Percentiles rank a stretch among this genome's conserved stretches.
Evolutionary conservation across 2,888 invertebrate genomes (phyloP).

Genomic region (Scaptomyza polygonia): DNA sequence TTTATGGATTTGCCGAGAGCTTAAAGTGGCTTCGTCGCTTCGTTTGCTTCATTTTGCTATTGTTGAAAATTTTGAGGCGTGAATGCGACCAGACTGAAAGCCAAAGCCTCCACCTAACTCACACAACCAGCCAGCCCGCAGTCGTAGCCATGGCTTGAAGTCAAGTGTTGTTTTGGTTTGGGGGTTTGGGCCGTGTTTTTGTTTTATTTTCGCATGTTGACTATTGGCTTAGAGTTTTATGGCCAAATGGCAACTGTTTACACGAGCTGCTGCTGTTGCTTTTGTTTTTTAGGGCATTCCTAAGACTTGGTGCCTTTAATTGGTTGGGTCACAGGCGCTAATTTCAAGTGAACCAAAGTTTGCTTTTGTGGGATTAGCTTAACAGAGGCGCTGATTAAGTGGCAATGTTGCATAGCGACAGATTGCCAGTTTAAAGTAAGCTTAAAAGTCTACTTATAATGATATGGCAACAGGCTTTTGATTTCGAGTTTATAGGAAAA

Average conservation of each 20-base stretch:
- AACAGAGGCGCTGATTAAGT: conserved; percentile 33
- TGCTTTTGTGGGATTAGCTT: conserved; percentile 47
- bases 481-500: no score
- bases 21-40: conserved; percentile 83
- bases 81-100: conserved; percentile 32
- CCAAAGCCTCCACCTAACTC: conserved; percentile 3
- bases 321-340: conserved; percentile 63
- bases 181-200: conserved; percentile 56
- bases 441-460: background rate
- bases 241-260: conserved; percentile 71
- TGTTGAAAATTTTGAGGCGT: conserved; percentile 79
- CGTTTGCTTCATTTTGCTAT: conserved; percentile 78
- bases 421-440: background rate
- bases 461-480: conserved; percentile 16
- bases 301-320: conserved; percentile 55
- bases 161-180: conserved; percentile 53
- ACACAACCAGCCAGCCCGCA: background rate
- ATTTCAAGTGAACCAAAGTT: conserved; percentile 50
- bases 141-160: conserved; percentile 16
- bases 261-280: conserved; percentile 36
- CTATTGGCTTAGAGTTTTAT: conserved; percentile 78
- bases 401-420: conserved; percentile 5
- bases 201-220: conserved; percentile 77
- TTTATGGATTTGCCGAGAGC: conserved; percentile 83
- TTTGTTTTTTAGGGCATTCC: conserved; percentile 22